phyloP scores from a whole-genome alignment of 2,113 vertebrate genomes.

The Barbus barbus region DNA sequence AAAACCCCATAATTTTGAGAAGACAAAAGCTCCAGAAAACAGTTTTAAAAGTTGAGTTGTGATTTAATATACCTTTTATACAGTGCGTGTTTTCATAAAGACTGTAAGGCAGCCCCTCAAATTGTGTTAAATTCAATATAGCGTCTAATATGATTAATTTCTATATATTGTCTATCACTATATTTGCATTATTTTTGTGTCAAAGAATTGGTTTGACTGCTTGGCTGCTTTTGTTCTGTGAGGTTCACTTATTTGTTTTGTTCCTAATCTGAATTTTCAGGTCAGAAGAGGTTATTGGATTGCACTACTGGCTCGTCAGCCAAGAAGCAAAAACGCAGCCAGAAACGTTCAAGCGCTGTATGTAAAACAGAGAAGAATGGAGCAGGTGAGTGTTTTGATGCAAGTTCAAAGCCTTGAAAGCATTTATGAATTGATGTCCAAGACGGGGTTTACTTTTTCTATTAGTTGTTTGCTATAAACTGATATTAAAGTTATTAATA shows the following conservation, averaged over 20 bases:
- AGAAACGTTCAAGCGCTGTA: slow-evolving; percentile 82
- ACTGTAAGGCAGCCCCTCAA: too few relatives aligned
- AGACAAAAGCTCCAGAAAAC: too few relatives aligned
- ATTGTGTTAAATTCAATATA: too few relatives aligned
- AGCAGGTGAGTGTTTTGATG: slow-evolving; percentile 75
- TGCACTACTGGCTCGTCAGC: slow-evolving; percentile 78
- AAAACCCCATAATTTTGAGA: too few relatives aligned
- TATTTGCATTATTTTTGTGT: background rate
- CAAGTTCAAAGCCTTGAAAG: background rate
- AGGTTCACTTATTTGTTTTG: slow-evolving; percentile 36
- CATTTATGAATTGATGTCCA: background rate
- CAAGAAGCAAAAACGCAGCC: slow-evolving; percentile 94
- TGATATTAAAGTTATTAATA: background rate
- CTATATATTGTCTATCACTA: background rate
- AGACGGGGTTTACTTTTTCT: background rate
- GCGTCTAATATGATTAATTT: too few relatives aligned
- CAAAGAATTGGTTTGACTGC: background rate
- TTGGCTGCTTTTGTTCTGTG: background rate
- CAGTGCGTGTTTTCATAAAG: too few relatives aligned
- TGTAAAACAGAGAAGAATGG: slow-evolving; percentile 91
- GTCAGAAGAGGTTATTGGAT: slow-evolving; percentile 89
- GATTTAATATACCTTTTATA: too few relatives aligned
- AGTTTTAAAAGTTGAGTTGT: too few relatives aligned
- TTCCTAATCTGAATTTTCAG: slow-evolving; percentile 64
- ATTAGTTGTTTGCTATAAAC: background rate